These are phyloP conservation scores for Rousettus leschenaultii DNA, from an alignment of 2,113 vertebrate genomes.

Conservation along the genomic window DNA sequence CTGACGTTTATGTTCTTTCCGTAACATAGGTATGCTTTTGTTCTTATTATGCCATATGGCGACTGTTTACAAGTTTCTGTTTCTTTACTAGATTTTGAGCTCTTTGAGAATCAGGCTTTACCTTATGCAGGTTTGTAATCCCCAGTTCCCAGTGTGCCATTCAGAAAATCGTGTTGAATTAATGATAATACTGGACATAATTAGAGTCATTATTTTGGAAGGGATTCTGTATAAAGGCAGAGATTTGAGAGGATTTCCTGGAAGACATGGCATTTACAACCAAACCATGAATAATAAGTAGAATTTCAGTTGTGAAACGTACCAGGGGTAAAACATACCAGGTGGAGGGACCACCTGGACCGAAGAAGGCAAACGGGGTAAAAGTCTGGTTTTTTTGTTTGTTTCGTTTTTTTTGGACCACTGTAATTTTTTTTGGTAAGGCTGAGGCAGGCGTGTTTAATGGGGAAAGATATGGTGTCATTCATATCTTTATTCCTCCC, in stretches of 20 bases:
- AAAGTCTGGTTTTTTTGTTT: neutral
- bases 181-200: neutral
- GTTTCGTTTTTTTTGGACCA: neutral
- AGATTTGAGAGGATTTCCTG: neutral
- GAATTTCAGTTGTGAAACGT: neutral
- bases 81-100: neutral
- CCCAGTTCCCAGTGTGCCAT: neutral
- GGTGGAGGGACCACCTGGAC: neutral
- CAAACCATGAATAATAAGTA: neutral
- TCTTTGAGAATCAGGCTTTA: neutral
- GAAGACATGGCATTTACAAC: neutral
- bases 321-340: neutral
- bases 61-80: neutral
- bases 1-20: neutral
- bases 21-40: fast-evolving
- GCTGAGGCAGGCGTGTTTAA: neutral
- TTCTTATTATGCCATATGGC: no score
- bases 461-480: neutral
- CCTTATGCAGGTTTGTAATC: neutral
- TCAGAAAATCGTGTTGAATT: neutral
- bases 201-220: neutral
- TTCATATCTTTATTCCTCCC: neutral
- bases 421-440: neutral
- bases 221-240: neutral
- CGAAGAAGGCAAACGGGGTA: neutral